Base-by-base conservation (phyloP, 2,888 invertebrate species). In the Brenthis hecate region DNA sequence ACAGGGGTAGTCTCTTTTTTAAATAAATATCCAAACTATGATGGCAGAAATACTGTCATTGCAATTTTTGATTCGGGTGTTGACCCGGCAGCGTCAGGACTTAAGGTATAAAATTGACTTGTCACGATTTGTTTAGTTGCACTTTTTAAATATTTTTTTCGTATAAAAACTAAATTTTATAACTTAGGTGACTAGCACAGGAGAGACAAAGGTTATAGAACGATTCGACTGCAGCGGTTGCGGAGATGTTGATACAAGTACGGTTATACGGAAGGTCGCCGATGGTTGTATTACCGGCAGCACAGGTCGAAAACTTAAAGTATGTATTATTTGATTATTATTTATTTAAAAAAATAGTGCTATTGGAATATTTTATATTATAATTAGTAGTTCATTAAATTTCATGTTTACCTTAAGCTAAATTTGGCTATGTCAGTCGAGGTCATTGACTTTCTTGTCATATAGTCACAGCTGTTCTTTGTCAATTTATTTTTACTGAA, bases 51-150 rank as follows among this genome's bases (percentile, higher is more conserved):
- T 79, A 96, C 97, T 64, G 93, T 97, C 75, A 98, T 99, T 84
- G 99, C 99, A 56, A 97, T 99, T 85, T 96, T 99, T 78, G 99
- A 99, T 92, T 99, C 99, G 3, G 99, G 99, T 11, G 97, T 99
- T 66, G 99, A 99, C 94, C 99, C 99, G 32, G 98, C 97, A 58
- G 98, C 98, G 11, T 95, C 96, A 73, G 99, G 99, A 72, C 94
- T 99, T 78, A 96, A 97, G 96, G 99, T 97, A 94, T 85, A 81
- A 87, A 89, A 84, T 78, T 88, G 90, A 85, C 89, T 87, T 85
- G 91, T 92, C 91, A 93, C 80, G 86, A 82, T 87, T 86, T 86
- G 81, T 86, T 87, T 85, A 77, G 80, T 81, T 80, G 71, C 70
- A 72, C 72, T 77, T 83, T 81, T 78, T 74, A 67, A 55, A 78